Base-by-base conservation (phyloP, 2,888 invertebrate genomes). In the Periphyllus acericola region DNA sequence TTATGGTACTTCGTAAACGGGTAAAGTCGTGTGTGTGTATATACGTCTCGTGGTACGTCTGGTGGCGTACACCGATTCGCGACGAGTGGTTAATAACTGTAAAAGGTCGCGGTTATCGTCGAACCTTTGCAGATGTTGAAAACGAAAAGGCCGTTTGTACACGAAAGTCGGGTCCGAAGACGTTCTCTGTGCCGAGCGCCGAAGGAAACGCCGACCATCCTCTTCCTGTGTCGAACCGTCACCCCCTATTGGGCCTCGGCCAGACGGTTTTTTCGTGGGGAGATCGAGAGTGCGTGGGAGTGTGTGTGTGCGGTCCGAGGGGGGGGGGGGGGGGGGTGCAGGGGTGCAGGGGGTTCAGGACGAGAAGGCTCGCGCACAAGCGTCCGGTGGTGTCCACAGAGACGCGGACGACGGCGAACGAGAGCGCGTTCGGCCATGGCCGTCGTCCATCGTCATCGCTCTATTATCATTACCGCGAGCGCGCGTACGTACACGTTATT, bases 251-350 rank as follows among this genome's bases (percentile, higher is more conserved):
- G 32, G 79, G 29, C 60, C 60, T 66, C 36, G 80, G 3, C 80
- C 19, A 4, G 80, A 66, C 66, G 60, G 36, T n/a, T 60, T 80
- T 80, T 66, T 66, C 60, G 66, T 60, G 55, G 21, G 79, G 14
- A 11, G 21, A 21, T 21, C 1, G 60, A 60, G 21, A 5, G 55
- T 5, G 60, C 2, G 5, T 60, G 21, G 1, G 25, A 3, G 25
- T 9, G 29, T 25, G 29, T 11, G 68, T 9, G 29, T 0, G 68
- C 11, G 29, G 29, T 29, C 14, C n/a, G 66, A 8, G 29, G 68
- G 0, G 68, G 29, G 0, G 29, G 9, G 25, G 6, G 25, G 66
- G 17, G 29, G n/a, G 25, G 29, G 9, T 9, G 66, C 25, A 9
- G 66, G n/a, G n/a, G n/a, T n/a, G n/a, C n/a, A n/a, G n/a, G 66